Base-by-base conservation (phyloP, 2,888 invertebrate genomes). In the Stenodera caucasica region DNA sequence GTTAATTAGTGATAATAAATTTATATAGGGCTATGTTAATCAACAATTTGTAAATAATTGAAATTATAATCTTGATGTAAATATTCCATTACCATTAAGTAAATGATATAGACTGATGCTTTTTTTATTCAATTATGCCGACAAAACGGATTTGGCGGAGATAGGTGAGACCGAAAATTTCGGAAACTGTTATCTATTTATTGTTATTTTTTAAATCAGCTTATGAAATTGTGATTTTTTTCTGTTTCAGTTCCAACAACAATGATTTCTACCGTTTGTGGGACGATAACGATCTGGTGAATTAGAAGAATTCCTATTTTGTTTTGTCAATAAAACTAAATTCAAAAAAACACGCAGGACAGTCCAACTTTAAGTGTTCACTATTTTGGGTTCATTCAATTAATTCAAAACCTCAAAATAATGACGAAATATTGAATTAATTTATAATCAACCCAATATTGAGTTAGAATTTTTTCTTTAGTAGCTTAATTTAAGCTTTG, bases 21-120 rank as follows among this genome's bases (percentile, higher is more conserved):
- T 18, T 58, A 56, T 55, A 29, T 53, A 35, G 15, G 32, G 33
- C 9, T 9, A 56, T 26, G 26, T 53, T 57, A 49, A 56, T 23
- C 11, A 52, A 37, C n/a, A 35, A 45, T 18, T 57, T 63, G 59
- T 63, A 63, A 50, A 60, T 63, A 63, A 57, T 53, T 57, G 55
- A 59, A n/a, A 35, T 6, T 11, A 51, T 56, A 55, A 55, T 53
- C 68, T 67, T 66, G 68, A 70, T 70, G 70, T 68, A 70, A 67
- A 73, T 75, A 73, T 73, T 73, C 72, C 73, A 73, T 70, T 73
- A 73, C 70, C 63, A 72, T 68, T 72, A 70, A 73, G 67, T 65
- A 66, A 64, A 69, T 67, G 67, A 71, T 67, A 60, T 75, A 77
- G 79, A 79, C 79, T 79, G 79, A 79, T 71, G 72, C 74, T 77